phyloP scores from a whole-genome alignment of 2,797 vertebrate genomes.

The Acipenser transmontanus region DNA sequence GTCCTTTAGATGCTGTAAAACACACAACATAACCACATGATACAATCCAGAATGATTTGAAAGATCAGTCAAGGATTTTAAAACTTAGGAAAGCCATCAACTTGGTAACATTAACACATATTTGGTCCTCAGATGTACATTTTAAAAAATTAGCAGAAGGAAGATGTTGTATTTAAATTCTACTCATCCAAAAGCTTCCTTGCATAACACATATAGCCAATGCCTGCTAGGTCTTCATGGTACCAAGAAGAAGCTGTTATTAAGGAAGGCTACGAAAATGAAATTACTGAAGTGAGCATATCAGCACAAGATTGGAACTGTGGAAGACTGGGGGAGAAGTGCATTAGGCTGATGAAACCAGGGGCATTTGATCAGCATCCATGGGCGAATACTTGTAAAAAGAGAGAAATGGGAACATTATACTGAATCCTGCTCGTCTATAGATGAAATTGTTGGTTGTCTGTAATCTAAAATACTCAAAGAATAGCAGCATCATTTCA shows the following conservation, averaged over 20 bases:
- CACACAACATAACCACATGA: background rate
- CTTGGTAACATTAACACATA: no score
- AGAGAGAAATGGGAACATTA: slow-evolving; percentile 42
- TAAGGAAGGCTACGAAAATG: slow-evolving; percentile 22
- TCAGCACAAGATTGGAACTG: slow-evolving; percentile 1
- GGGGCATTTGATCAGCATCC: slow-evolving; percentile 51
- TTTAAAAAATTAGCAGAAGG: no score
- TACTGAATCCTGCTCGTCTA: background rate
- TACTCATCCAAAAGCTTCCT: background rate
- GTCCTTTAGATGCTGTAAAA: slow-evolving; percentile 1
- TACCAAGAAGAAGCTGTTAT: slow-evolving; percentile 15
- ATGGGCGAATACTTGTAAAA: slow-evolving; percentile 64
- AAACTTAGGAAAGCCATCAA: no score
- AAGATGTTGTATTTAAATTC: background rate
- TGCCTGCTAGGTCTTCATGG: background rate
- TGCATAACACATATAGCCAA: slow-evolving; percentile 2
- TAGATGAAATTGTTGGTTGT: background rate
- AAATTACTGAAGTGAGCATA: slow-evolving; percentile 15
- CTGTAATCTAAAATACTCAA: no score
- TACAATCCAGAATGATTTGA: background rate
- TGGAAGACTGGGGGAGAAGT: slow-evolving; percentile 14
- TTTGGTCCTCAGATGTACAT: no score
- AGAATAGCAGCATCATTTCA: no score
- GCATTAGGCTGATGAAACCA: slow-evolving; percentile 75
- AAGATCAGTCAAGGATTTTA: no score